Percentiles rank a stretch among this genome's conserved stretches.
Conservation (phyloP, 2,797 vertebrate genomes). For the Micromesistius poutassou region DNA sequence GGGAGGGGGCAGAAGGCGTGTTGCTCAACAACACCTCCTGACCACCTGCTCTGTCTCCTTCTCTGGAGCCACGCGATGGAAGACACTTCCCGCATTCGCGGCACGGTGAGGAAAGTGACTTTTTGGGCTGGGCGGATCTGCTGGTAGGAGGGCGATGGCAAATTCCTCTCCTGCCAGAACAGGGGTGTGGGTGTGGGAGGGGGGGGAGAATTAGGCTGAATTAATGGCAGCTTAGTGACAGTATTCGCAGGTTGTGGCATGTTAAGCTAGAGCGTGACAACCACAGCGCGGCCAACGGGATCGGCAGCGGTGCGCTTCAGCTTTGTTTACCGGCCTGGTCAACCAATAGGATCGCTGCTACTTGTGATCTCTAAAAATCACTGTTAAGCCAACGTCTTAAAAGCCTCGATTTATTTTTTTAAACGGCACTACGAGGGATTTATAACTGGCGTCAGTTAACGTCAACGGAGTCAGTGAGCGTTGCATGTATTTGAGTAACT, state of each 20-base stretch:
- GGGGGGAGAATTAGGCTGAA: constrained; percentile 20
- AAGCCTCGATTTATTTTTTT: not conserved
- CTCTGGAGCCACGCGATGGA: not conserved
- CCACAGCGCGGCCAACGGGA: constrained; percentile 36
- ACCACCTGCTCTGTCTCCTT: too few relatives aligned
- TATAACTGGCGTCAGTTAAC: not conserved
- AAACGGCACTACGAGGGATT: not conserved
- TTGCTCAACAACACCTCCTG: not conserved
- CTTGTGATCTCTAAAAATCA: not conserved
- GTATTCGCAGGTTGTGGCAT: constrained; percentile 55
- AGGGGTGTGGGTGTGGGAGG: constrained; percentile 29
- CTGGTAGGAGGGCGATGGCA: not conserved
- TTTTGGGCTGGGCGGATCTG: not conserved
- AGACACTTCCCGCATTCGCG: not conserved
- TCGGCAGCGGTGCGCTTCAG: constrained; percentile 21
- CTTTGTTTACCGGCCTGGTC: not conserved
- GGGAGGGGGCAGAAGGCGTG: not conserved
- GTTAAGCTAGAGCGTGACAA: constrained; percentile 29
- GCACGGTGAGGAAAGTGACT: not conserved
- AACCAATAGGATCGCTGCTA: not conserved
- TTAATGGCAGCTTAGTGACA: constrained; percentile 53
- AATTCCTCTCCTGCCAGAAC: constrained; percentile 13
- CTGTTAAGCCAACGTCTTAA: not conserved
- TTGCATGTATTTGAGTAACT: not conserved
- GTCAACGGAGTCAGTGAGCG: not conserved